These are phyloP conservation scores for Chlorodrepanis virens DNA, from an alignment of 2,113 vertebrate genomes.

Conservation along the genomic window DNA sequence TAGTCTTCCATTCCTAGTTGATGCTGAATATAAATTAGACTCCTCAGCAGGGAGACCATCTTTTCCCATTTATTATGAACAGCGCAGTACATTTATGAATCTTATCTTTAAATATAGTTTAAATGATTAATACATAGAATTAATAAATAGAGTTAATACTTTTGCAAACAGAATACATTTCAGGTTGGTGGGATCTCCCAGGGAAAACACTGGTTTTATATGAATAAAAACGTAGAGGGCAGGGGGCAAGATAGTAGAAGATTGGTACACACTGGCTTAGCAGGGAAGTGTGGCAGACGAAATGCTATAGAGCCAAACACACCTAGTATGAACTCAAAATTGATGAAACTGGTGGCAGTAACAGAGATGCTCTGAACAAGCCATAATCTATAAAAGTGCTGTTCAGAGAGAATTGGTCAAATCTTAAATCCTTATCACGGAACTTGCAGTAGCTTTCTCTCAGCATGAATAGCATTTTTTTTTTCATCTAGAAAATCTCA, in stretches of 20 bases:
- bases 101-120: background rate
- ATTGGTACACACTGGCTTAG: background rate
- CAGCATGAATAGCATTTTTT: background rate
- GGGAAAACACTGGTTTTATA: background rate
- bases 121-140: background rate
- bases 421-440: slow-evolving; percentile 11
- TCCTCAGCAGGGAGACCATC: background rate
- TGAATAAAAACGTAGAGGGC: background rate
- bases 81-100: background rate
- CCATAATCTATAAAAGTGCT: background rate
- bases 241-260: background rate
- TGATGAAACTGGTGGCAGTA: background rate
- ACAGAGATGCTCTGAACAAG: background rate
- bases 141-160: background rate
- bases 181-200: background rate
- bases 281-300: background rate
- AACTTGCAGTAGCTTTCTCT: slow-evolving; percentile 43
- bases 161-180: background rate
- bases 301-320: background rate
- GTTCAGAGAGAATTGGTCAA: background rate
- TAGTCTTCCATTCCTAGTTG: background rate
- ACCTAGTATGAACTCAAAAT: background rate
- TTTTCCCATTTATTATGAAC: background rate
- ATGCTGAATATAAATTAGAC: slow-evolving; percentile 26
- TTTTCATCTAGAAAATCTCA: slow-evolving; percentile 15